A percentile compares a stretch with the other conserved stretches of the same genome.
Evolutionary conservation across 2,113 vertebrate genomes (phyloP).

Genomic region (Cepphus grylle): DNA sequence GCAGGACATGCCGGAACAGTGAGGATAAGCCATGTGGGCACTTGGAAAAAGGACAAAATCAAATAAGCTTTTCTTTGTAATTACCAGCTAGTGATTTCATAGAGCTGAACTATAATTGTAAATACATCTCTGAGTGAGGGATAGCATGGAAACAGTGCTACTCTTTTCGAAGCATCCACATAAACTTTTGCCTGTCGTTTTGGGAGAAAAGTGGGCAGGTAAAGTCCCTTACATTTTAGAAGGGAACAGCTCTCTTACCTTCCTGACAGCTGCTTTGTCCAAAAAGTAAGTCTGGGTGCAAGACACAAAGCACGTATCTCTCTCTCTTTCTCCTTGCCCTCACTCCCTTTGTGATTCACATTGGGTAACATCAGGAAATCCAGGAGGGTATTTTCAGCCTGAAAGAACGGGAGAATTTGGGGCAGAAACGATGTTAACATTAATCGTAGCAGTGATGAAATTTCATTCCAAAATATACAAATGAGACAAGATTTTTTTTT

Average conservation of each 20-base stretch:
- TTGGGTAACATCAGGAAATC: neutral
- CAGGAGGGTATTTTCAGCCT: conserved; percentile 16
- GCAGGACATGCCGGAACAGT: neutral
- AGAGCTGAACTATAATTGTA: neutral
- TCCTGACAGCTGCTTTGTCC: neutral
- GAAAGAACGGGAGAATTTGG: conserved; percentile 23
- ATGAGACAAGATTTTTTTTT: conserved; percentile 14
- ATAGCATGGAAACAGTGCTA: neutral
- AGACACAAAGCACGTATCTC: neutral
- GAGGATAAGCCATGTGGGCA: neutral
- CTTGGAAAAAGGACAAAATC: neutral
- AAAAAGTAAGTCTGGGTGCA: neutral
- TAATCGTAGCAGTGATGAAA: conserved; percentile 11
- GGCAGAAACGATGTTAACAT: conserved; percentile 21
- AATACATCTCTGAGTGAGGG: neutral
- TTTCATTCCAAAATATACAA: neutral
- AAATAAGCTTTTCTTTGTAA: neutral
- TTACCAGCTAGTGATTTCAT: neutral
- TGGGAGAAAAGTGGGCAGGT: neutral
- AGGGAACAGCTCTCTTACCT: neutral
- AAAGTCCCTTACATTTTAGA: neutral
- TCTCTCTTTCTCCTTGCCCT: neutral
- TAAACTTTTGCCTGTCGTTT: neutral
- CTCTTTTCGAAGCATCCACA: neutral
- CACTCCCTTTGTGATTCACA: neutral